Percentiles rank a stretch among this genome's conserved stretches.
phyloP scores from a whole-genome alignment of 1,140 invertebrate species.

The Eriosoma lanigerum region DNA sequence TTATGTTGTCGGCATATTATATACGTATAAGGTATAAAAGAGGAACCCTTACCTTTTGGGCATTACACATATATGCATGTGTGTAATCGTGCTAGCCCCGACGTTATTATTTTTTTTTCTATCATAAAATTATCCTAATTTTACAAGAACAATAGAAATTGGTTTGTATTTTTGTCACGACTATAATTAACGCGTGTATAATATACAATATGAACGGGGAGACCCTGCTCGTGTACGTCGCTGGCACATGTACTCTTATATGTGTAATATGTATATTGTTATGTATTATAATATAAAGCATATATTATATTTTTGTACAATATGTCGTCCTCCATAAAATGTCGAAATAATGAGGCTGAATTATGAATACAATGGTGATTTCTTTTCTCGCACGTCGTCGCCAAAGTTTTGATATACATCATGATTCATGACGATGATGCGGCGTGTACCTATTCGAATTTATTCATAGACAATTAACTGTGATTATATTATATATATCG shows the following conservation, averaged over 20 bases:
- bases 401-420: background rate
- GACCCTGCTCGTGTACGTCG: background rate
- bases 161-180: slow-evolving; percentile 41
- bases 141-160: slow-evolving; percentile 36
- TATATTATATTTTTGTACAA: too few species aligned
- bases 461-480: background rate
- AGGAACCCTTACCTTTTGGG: slow-evolving; percentile 20
- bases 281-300: too few species aligned
- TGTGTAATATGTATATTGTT: too few species aligned
- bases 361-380: slow-evolving; percentile 36
- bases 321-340: background rate
- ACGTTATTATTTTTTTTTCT: slow-evolving; percentile 24
- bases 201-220: background rate
- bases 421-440: too few species aligned
- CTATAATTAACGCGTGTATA: slow-evolving; percentile 7
- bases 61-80: background rate
- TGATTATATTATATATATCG: background rate
- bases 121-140: slow-evolving; percentile 42
- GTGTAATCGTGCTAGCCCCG: slow-evolving; percentile 24
- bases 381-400: slow-evolving; percentile 35
- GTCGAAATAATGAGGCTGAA: slow-evolving; percentile 36
- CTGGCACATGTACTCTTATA: background rate
- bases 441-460: background rate
- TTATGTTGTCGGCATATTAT: background rate
- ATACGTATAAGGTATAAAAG: background rate